Base-by-base conservation (phyloP, 2,888 invertebrate species). In the Nymphalis urticae region DNA sequence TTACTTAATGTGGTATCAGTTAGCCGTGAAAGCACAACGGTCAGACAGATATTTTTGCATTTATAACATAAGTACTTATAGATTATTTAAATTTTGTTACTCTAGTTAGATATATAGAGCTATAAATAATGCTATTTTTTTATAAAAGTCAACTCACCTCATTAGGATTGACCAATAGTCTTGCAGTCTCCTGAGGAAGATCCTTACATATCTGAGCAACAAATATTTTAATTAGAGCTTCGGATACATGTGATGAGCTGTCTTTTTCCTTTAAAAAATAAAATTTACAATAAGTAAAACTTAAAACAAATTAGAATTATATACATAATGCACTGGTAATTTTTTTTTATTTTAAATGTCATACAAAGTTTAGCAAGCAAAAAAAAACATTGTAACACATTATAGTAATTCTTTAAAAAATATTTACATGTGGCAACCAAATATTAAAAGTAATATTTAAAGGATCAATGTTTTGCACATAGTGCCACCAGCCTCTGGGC, bases 401-500 rank as follows among this genome's bases (percentile, higher is more conserved):
- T 13, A 42, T 42, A 13, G 13, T 13, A 13, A 42, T 42, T 13
- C 10, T 42, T 3, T 21, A 53, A 53, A 21, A 13, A n/a, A n/a
- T 56, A 84, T 87, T 85, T 90, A 95, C 96, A 87, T 96, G 86
- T 59, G 97, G 96, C 73, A 98, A 85, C 96, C 96, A 96, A 51
- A 93, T 90, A 80, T 96, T 96, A 8, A 95, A 87, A 65, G 95
- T 91, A 48, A 95, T 93, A 61, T 95, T 93, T 50, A 93, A 84
- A 5, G 93, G 90, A 92, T 97, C 96, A 48, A 95, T 86, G 82
- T 98, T 98, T 86, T 97, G 97, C 0, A 98, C 99, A 90, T 96
- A 98, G 90, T 99, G 99, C 99, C 99, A 99, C 98, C 99, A 99
- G 71, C 97, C 96, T 71, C 94, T 94, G 0, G 99, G 99, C 9